Base-by-base conservation (phyloP, 23 tunicate species). In the Styela plicata region DNA sequence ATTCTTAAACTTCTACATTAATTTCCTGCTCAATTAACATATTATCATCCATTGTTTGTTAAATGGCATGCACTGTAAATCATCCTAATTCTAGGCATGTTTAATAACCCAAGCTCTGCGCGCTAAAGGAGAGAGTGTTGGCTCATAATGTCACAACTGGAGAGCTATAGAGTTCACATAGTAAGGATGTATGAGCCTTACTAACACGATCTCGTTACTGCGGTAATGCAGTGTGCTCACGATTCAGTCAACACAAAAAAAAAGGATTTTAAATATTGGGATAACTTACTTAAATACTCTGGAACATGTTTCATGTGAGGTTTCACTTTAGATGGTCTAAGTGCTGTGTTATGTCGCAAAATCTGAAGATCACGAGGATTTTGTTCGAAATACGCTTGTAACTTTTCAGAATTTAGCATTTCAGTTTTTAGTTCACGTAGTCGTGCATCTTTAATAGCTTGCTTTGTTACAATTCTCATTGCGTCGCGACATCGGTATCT, bases 251-350 rank as follows among this genome's bases (percentile, higher is more conserved):
- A n/a, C n/a, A n/a, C n/a, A n/a, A n/a, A n/a, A n/a, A n/a, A n/a
- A n/a, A n/a, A n/a, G n/a, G n/a, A n/a, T n/a, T n/a, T n/a, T n/a
- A n/a, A n/a, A n/a, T n/a, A n/a, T n/a, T n/a, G n/a, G n/a, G n/a
- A n/a, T n/a, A 30, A 53, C 93, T 74, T 52, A 93, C 98, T 80
- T 3, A 93, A 63, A 70, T 93, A 93, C 1, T 88, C 93, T 29
- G 98, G 98, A 29, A 93, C 87, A 82, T 93, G 83, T 82, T 88
- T 84, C 93, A 93, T 80, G 85, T 88, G 98, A 27, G 53, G 71
- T 74, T 88, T 69, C 25, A 88, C 89, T 28, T 80, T 85, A 33
- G 73, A 37, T 13, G 94, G 98, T 1, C 74, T 80, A 1, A 86
- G 80, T 3, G 74, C 34, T 10, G 80, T 63, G 53, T 94, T 93